Base-by-base conservation (phyloP, 1,140 invertebrate species). In the Pogonognathellus flavescens region DNA sequence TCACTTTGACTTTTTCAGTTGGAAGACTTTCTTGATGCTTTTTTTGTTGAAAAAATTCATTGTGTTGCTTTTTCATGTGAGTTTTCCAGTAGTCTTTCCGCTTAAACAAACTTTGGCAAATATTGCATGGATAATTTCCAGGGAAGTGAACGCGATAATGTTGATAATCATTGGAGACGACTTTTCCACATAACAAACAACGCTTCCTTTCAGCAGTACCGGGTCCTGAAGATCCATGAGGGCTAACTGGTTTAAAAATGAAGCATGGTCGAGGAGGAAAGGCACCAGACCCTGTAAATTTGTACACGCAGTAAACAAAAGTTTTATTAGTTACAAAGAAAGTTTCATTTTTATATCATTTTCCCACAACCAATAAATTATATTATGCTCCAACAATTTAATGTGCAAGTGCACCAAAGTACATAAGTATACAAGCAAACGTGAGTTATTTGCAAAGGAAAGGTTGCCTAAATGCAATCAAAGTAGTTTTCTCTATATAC, bases 21-120 rank as follows among this genome's bases (percentile, higher is more conserved):
- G 80, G 22, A 18, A 49, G 18, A 25, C 53, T 53, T 25, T 55
- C 50, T 25, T 80, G 20, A 5, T 55, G 25, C 18, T 18, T 20
- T 20, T n/a, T 41, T 11, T 76, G 22, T n/a, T 76, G 31, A 84
- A 85, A 85, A 25, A 60, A 81, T 20, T 55, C 72, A 41, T 81
- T 81, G 41, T 86, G 85, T 53, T 82, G 80, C 41, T 86, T 86
- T 25, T 66, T 80, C 85, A 86, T 84, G 55, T 87, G 87, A 49
- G 87, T 86, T 82, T 87, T 87, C 84, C 87, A 87, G 57, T 87
- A 87, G 59, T 87, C 87, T 52, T 86, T 87, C 22, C 87, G 70
- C 70, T 87, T 87, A 49, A 87, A 87, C 5, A 87, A 60, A 50
- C 82, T 86, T 49, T 86, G 85, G 55, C 87, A 87, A 55, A 86